These are phyloP conservation scores for Balaeniceps rex DNA, from an alignment of 2,113 vertebrate genomes.

Conservation along the genomic window DNA sequence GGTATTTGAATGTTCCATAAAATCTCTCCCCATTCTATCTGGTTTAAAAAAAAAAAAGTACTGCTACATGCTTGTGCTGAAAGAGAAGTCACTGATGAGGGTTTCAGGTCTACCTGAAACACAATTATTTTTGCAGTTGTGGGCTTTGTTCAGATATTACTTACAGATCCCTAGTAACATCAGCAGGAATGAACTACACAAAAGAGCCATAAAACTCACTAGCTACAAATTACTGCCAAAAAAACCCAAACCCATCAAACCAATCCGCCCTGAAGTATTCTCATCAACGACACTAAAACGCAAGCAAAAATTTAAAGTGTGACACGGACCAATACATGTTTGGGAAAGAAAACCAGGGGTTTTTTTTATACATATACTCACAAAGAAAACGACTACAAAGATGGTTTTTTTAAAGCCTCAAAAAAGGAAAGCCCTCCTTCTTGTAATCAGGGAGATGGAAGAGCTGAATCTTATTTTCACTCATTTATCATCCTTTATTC, in stretches of 20 bases:
- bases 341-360: not conserved
- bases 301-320: not conserved
- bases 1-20: not conserved
- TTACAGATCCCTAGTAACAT: not conserved
- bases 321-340: fast-evolving
- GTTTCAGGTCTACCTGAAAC: not conserved
- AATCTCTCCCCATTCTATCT: not conserved
- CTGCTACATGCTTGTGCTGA: not conserved
- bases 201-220: not conserved
- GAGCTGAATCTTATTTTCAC: not conserved
- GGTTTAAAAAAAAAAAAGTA: not conserved
- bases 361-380: fast-evolving
- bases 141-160: not conserved
- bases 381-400: not conserved
- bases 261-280: not conserved
- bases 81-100: not conserved
- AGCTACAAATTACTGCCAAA: not conserved
- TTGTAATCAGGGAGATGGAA: not conserved
- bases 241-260: not conserved
- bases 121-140: not conserved
- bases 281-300: not conserved
- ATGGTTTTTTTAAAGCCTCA: not conserved
- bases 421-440: not conserved
- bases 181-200: not conserved
- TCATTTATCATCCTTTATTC: not conserved